These are phyloP conservation scores for Furnarius figulus DNA, from an alignment of 2,113 vertebrate genomes.

Conservation along the genomic window DNA sequence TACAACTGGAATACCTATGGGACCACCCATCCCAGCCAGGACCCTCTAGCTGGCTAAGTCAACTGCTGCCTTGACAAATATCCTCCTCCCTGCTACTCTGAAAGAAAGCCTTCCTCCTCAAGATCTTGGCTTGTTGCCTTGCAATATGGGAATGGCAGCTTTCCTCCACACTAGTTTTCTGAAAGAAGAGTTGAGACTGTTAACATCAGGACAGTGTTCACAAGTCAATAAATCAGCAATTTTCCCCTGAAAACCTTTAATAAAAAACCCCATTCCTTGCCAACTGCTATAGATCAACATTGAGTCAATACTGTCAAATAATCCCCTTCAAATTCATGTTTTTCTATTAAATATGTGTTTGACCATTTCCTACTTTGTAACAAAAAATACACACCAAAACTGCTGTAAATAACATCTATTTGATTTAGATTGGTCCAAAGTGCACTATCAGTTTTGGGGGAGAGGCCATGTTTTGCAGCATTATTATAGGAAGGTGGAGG, in stretches of 20 bases:
- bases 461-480: neutral
- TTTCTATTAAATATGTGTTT: neutral
- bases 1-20: fast-evolving
- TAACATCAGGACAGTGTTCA: neutral
- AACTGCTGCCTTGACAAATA: neutral
- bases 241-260: neutral
- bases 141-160: neutral
- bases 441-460: neutral
- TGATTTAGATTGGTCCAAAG: neutral
- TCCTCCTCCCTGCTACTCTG: neutral
- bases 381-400: neutral
- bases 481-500: neutral
- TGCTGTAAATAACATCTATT: neutral
- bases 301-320: neutral
- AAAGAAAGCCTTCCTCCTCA: neutral
- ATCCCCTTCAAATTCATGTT: neutral
- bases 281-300: neutral
- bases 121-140: neutral
- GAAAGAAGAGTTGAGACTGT: neutral
- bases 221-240: neutral
- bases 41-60: neutral
- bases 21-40: neutral
- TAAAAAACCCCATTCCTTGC: fast-evolving
- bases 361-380: neutral
- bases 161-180: neutral